phyloP scores from a whole-genome alignment of 2,113 vertebrate genomes.

The Ginglymostoma cirratum region DNA sequence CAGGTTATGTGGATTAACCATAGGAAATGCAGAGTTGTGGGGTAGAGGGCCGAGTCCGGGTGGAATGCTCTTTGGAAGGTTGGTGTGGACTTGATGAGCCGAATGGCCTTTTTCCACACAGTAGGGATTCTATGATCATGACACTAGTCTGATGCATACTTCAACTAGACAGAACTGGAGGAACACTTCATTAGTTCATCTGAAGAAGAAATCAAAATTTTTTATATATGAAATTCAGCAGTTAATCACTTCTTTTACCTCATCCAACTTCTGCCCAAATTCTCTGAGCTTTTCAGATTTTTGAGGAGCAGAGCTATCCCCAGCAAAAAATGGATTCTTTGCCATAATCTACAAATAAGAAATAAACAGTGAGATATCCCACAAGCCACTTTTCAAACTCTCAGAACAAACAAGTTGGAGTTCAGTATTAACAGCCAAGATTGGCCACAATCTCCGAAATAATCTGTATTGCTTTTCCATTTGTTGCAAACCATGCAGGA shows the following conservation, averaged over 20 bases:
- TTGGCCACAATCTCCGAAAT: background rate
- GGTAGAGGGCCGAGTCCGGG: too few species aligned
- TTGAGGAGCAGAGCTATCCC: slow-evolving; percentile 65
- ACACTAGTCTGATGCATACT: background rate
- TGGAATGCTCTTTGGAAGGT: too few species aligned
- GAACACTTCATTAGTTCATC: too few species aligned
- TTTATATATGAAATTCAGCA: background rate
- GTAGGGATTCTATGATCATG: too few species aligned
- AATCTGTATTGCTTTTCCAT: background rate
- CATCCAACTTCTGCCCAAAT: slow-evolving; percentile 71
- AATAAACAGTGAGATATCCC: background rate
- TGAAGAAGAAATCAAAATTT: background rate
- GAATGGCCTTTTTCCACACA: too few species aligned
- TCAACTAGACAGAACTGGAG: background rate
- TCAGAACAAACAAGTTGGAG: background rate
- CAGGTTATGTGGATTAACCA: too few species aligned
- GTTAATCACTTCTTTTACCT: slow-evolving; percentile 50
- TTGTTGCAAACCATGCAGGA: background rate
- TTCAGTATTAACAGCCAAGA: background rate
- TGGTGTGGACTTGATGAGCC: too few species aligned
- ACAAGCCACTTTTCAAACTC: background rate
- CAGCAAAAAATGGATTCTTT: slow-evolving; percentile 83
- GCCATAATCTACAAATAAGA: slow-evolving; percentile 57
- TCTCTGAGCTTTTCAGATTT: slow-evolving; percentile 59
- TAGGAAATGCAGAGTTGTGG: too few species aligned